A percentile compares a stretch with the other conserved stretches of the same genome.
Evolutionary conservation across 1,140 invertebrate genomes (phyloP).

Genomic region (Tetragnatha versicolor): DNA sequence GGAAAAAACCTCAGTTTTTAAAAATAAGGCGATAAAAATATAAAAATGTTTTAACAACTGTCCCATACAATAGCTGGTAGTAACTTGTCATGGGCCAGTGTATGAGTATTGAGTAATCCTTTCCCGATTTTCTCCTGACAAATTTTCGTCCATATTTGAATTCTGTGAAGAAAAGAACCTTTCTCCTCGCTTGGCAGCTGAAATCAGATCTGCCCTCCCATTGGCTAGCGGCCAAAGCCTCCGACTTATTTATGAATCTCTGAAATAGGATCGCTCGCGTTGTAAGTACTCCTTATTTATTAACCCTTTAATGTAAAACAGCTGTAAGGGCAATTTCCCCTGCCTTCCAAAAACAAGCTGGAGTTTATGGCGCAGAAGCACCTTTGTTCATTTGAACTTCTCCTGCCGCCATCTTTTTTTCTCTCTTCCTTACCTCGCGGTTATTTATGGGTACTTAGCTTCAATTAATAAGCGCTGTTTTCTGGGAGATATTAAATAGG

Average conservation of each 20-base stretch:
- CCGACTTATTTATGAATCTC: slow-evolving; percentile 30
- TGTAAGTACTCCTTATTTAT: slow-evolving; percentile 40
- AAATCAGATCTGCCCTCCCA: not conserved
- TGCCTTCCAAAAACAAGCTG: not conserved
- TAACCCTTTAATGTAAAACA: slow-evolving; percentile 42
- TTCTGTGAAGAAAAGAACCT: too few species aligned
- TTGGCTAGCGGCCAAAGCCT: slow-evolving; percentile 5
- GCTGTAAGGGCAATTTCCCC: slow-evolving; percentile 19
- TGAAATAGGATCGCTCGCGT: slow-evolving; percentile 17
- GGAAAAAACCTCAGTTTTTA: too few species aligned
- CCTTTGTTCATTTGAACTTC: not conserved
- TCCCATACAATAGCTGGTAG: too few species aligned
- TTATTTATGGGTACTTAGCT: slow-evolving; percentile 16
- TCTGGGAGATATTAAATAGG: slow-evolving; percentile 18
- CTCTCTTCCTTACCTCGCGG: not conserved
- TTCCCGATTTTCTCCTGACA: too few species aligned
- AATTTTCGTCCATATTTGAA: too few species aligned
- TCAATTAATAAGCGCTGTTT: slow-evolving; percentile 22
- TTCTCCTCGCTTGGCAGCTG: not conserved
- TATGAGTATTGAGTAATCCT: too few species aligned
- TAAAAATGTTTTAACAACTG: too few species aligned
- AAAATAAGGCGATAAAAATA: too few species aligned
- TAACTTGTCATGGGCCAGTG: too few species aligned
- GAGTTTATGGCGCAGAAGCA: not conserved
- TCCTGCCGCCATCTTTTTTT: not conserved